Conservation (phyloP, 2,797 vertebrate species). For the Typhlichthys subterraneus region DNA sequence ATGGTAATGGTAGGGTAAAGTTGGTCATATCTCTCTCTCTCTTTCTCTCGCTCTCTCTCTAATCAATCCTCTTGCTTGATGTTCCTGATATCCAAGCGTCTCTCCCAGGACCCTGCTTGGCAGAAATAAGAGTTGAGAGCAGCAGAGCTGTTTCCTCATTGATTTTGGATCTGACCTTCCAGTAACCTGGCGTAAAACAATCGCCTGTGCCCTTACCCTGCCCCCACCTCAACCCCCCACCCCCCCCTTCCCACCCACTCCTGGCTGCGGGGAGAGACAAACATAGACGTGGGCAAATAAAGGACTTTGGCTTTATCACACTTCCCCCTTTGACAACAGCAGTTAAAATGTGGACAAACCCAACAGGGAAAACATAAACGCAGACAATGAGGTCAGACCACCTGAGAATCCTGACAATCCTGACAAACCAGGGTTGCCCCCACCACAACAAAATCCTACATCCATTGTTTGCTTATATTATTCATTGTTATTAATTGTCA, state of each 20-base stretch:
- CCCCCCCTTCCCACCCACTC: background rate
- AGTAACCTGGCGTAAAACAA: slow-evolving; percentile 79
- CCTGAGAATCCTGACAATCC: slow-evolving; percentile 31
- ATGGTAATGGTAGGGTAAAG: slow-evolving; percentile 20
- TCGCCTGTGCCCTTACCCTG: slow-evolving; percentile 47
- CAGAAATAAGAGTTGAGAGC: slow-evolving; percentile 71
- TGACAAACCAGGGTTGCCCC: slow-evolving; percentile 37
- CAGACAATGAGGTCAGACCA: slow-evolving; percentile 28
- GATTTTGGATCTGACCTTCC: slow-evolving; percentile 83
- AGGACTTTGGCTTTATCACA: slow-evolving; percentile 59
- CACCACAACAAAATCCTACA: background rate
- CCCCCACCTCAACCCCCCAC: background rate
- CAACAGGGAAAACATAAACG: slow-evolving; percentile 52
- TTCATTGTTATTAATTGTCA: too few relatives aligned
- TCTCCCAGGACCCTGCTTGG: slow-evolving; percentile 65
- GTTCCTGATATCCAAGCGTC: slow-evolving; percentile 63
- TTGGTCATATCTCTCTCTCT: background rate
- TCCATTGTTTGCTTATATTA: background rate
- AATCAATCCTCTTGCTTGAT: slow-evolving; percentile 61
- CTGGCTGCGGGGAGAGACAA: slow-evolving; percentile 42
- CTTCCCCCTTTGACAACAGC: slow-evolving; percentile 46
- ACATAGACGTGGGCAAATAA: slow-evolving; percentile 56
- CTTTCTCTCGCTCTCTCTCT: slow-evolving; percentile 11
- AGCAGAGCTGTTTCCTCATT: slow-evolving; percentile 77
- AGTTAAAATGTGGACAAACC: slow-evolving; percentile 14